phyloP scores from a whole-genome alignment of 1,140 invertebrate genomes.

The Mycetomoellerius zeteki region DNA sequence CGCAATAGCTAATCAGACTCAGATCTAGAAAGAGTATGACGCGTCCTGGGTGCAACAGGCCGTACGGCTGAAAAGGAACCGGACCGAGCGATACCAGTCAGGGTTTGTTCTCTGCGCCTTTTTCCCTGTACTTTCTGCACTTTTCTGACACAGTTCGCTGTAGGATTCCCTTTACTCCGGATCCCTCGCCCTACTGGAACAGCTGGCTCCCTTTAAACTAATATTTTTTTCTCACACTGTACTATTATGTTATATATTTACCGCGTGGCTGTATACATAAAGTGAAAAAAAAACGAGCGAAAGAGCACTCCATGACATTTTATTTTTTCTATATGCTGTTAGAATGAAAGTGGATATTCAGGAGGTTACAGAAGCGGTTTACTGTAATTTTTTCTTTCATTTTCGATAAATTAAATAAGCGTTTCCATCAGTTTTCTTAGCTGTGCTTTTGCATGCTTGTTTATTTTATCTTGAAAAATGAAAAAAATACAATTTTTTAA shows the following conservation, averaged over 20 bases:
- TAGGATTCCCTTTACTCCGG: not conserved
- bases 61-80: not conserved
- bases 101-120: constrained; percentile 1
- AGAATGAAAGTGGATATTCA: not conserved
- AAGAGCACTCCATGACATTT: not conserved
- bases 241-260: not conserved
- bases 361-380: not conserved
- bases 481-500: not conserved
- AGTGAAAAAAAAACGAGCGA: not conserved
- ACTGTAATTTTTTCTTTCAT: not conserved
- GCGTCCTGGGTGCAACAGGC: too few relatives aligned
- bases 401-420: not conserved
- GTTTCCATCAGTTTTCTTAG: not conserved
- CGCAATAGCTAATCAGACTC: too few relatives aligned
- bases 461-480: not conserved
- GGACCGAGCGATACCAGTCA: not conserved
- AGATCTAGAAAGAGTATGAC: too few relatives aligned
- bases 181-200: not conserved
- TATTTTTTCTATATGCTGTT: not conserved
- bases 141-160: not conserved
- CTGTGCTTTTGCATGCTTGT: not conserved
- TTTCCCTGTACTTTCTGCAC: not conserved
- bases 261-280: not conserved
- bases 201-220: not conserved
- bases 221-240: not conserved